Conservation (phyloP, 2,888 invertebrate genomes). For the Brachyopa scutellaris region DNA sequence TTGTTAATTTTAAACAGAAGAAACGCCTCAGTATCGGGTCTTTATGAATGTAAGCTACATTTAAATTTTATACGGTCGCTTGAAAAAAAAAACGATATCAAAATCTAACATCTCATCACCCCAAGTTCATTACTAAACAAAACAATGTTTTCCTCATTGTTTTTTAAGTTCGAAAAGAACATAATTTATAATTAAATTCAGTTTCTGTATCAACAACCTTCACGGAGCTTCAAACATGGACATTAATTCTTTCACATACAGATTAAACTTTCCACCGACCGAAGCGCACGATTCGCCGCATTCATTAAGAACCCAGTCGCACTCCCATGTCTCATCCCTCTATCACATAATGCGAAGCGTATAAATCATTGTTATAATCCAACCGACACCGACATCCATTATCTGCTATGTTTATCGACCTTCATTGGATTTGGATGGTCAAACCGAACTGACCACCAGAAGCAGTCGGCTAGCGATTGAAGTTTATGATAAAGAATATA, state of each 20-base stretch:
- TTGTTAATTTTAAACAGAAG: constrained; percentile 1
- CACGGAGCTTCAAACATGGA: constrained; percentile 26
- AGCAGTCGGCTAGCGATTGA: constrained; percentile 28
- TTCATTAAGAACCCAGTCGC: constrained; percentile 25
- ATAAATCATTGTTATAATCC: constrained; percentile 49
- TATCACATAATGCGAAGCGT: constrained; percentile 8
- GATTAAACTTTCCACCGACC: constrained; percentile 4
- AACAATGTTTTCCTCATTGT: no score
- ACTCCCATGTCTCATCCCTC: constrained; percentile 2
- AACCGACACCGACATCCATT: constrained; percentile 28
- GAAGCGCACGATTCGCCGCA: constrained; percentile 4
- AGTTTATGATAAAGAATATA: constrained; percentile 35
- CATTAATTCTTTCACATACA: constrained; percentile 9
- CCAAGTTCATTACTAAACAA: no score
- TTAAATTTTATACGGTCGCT: no score
- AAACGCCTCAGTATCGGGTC: constrained; percentile 11
- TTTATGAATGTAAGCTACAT: constrained; percentile 35
- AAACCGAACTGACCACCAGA: constrained; percentile 15
- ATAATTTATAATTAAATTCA: not conserved
- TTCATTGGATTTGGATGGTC: constrained; percentile 24
- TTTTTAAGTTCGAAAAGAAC: not conserved
- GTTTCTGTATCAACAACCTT: constrained; percentile 35
- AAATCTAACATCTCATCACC: no score
- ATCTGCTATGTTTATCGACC: constrained; percentile 33
- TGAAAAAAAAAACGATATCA: no score